Base-by-base conservation (phyloP, 2,113 vertebrate species). In the Pampusana beccarii region DNA sequence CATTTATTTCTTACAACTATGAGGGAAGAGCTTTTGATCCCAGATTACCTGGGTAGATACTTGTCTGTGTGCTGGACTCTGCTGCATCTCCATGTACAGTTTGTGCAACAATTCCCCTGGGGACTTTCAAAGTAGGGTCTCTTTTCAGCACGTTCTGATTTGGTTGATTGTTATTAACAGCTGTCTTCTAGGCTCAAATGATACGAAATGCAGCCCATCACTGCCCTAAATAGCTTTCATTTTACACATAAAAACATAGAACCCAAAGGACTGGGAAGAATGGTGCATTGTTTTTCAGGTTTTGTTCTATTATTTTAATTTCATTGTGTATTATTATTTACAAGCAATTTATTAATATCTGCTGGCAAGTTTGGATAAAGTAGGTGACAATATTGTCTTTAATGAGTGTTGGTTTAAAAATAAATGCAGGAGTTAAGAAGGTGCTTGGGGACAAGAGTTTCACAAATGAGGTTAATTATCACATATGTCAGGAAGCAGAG, bases 381-480 rank as follows among this genome's bases (percentile, higher is more conserved):
- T 48, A 72, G 73, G 14, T 74, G 50, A 81, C 21, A 44, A 13
- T 84, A 71, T 56, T 91, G 15, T 65, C 28, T 75, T 10, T 75
- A 72, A 7, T 54, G 54, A 77, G 2, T 12, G 8, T 42, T 54
- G 8, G 7, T 82, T 82, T 85, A 65, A 92, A 94, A 95, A 72
- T 65, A 54, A 80, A 66, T 80, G 44, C 61, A 70, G n/a, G 44
- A 54, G 40, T 77, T 82, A 85, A 80, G 70, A 64, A 84, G 53
- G 50, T 84, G 62, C 66, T 61, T 82, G 40, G 62, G 78, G 71
- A 93, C 66, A 73, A 85, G 31, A 50, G 50, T 88, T 90, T 88
- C 74, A 70, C 31, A 88, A 80, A 79, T 66, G 17, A 93, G 60
- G 65, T 92, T 91, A 95, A 79, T 95, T 92, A 93, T 69, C 46